phyloP scores from a whole-genome alignment of 2,797 vertebrate species.

The Yasuhikotakia modesta region DNA sequence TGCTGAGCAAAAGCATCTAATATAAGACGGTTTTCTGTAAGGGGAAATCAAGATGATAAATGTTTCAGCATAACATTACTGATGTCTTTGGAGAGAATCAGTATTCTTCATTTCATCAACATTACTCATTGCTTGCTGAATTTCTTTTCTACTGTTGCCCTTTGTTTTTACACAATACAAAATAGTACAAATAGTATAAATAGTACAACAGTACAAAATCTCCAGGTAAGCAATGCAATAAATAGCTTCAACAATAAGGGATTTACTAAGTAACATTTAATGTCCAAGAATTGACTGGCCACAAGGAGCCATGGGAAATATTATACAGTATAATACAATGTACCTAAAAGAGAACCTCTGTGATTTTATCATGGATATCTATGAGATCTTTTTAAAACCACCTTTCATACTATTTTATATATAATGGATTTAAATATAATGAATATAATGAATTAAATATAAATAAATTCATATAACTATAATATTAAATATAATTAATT shows the following conservation, averaged over 20 bases:
- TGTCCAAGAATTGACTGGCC: no score
- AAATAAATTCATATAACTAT: no score
- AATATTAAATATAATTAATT: no score
- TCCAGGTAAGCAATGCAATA: background rate
- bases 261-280: no score
- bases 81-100: background rate
- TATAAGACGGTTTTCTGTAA: slow-evolving; percentile 92
- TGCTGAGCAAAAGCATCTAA: slow-evolving; percentile 98
- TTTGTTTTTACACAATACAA: background rate
- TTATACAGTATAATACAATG: no score
- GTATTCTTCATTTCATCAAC: background rate
- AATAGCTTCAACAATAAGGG: background rate
- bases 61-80: background rate
- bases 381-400: no score
- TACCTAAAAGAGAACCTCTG: no score
- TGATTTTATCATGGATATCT: no score
- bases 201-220: background rate
- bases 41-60: background rate
- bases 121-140: background rate
- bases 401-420: no score
- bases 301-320: no score
- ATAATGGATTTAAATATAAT: no score
- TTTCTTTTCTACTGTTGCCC: background rate
- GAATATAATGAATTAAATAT: no score
- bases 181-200: background rate